These are phyloP conservation scores for Aspiorhynchus laticeps DNA, from an alignment of 2,113 vertebrate genomes.

Conservation along the genomic window DNA sequence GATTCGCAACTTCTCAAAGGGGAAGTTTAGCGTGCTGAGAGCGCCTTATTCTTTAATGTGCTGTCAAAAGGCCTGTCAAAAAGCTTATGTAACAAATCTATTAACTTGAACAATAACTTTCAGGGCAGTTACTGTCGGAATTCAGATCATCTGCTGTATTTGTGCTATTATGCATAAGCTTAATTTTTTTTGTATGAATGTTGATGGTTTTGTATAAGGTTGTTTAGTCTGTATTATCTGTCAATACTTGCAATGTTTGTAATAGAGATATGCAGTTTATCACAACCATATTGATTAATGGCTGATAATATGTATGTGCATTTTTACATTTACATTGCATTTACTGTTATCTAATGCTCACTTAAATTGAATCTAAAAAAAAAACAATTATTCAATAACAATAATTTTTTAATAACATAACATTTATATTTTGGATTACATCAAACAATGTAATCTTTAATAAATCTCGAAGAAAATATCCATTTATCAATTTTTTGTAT, in stretches of 20 bases:
- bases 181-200: not conserved
- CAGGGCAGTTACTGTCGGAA: not conserved
- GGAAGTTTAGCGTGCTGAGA: not conserved
- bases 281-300: not conserved
- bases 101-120: slow-evolving; percentile 7
- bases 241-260: not conserved
- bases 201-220: not conserved
- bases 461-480: not conserved
- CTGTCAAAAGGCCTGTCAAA: slow-evolving; percentile 21
- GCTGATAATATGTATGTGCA: not conserved
- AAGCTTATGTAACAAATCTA: slow-evolving; percentile 14
- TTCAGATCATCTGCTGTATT: not conserved
- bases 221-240: not conserved
- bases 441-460: too few species aligned
- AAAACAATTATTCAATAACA: not conserved
- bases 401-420: too few species aligned
- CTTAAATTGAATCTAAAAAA: not conserved
- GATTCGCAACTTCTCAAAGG: slow-evolving; percentile 9
- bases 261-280: not conserved
- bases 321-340: not conserved
- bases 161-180: not conserved
- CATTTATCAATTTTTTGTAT: not conserved
- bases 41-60: not conserved
- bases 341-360: not conserved
- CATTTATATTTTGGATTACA: too few species aligned